Evolutionary conservation across 1,140 invertebrate species (phyloP).

Genomic region (Drosophila ogumai): DNA sequence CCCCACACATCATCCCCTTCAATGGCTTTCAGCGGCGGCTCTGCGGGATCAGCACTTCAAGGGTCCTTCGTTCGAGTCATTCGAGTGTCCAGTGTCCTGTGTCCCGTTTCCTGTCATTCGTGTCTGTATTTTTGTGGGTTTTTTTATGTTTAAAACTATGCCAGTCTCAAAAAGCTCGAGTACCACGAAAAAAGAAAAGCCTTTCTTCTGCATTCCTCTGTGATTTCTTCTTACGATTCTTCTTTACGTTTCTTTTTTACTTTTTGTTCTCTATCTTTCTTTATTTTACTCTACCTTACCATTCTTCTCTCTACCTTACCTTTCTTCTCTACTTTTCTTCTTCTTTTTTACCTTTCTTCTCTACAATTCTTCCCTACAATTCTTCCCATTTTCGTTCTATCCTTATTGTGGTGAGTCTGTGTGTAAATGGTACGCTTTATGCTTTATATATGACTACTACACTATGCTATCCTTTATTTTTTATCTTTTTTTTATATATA

Average conservation of each 20-base stretch:
- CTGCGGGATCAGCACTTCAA: conserved; percentile 15
- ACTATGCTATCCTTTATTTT: conserved; percentile 23
- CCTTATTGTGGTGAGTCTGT: conserved; percentile 46
- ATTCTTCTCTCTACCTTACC: neutral
- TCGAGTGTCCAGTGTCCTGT: conserved; percentile 19
- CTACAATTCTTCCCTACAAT: neutral
- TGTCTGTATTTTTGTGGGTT: conserved; percentile 7
- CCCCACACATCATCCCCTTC: neutral
- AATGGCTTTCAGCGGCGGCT: neutral
- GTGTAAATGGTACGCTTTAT: conserved; percentile 39
- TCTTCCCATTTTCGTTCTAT: neutral
- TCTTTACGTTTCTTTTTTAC: no score
- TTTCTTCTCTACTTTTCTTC: no score
- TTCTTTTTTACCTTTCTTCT: neutral
- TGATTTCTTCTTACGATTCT: neutral
- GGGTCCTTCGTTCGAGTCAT: conserved; percentile 5
- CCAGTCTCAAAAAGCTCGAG: conserved; percentile 85
- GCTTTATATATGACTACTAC: conserved; percentile 54
- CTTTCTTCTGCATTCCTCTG: conserved; percentile 12
- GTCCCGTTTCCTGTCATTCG: neutral
- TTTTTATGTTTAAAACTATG: conserved; percentile 77
- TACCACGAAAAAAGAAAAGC: conserved; percentile 74
- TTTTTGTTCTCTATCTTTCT: neutral
- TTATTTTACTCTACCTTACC: neutral
- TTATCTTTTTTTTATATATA: conserved; percentile 7